Evolutionary conservation across 2,113 vertebrate species (phyloP).

Genomic region (Rhodinocichla rosea): DNA sequence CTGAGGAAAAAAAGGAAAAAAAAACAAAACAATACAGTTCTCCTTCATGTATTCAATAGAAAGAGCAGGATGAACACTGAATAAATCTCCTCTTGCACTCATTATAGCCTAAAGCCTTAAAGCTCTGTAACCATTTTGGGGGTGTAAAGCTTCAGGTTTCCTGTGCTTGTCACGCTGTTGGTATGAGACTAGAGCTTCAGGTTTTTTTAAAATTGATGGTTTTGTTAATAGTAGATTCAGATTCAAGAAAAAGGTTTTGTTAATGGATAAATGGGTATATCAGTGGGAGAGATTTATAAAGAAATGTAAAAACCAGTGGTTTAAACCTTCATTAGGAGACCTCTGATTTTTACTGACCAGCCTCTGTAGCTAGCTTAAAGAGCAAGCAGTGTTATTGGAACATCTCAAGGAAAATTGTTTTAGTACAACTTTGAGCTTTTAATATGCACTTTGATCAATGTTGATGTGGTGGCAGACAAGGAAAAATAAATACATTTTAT

Average conservation of each 20-base stretch:
- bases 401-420: neutral
- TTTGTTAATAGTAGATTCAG: neutral
- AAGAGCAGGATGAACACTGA: neutral
- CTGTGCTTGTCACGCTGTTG: neutral
- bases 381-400: neutral
- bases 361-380: neutral
- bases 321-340: neutral
- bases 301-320: neutral
- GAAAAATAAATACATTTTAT: neutral
- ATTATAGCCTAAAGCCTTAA: neutral
- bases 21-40: neutral
- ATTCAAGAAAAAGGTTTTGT: neutral
- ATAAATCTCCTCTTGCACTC: neutral
- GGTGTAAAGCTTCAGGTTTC: neutral
- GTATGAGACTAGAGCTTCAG: neutral
- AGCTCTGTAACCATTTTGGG: neutral
- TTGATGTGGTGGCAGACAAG: neutral
- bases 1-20: neutral
- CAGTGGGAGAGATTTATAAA: neutral
- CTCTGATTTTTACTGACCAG: neutral
- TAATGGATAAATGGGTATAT: neutral
- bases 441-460: neutral
- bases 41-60: neutral
- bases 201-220: neutral
- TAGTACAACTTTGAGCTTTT: neutral